Evolutionary conservation across 2,113 vertebrate genomes (phyloP).

Genomic region (Turdus rufiventris): DNA sequence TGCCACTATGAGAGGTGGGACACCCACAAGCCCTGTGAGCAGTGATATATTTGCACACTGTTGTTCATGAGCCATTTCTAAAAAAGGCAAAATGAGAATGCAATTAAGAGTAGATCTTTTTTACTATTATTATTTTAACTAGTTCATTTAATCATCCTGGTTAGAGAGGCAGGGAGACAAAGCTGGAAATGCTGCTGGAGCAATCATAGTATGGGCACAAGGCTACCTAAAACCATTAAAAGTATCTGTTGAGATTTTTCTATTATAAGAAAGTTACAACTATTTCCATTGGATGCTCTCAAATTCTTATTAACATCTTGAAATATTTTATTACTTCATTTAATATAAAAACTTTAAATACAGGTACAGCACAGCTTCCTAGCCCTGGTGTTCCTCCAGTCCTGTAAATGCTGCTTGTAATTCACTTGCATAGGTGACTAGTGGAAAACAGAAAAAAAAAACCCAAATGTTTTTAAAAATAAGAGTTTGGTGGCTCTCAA

Average conservation of each 20-base stretch:
- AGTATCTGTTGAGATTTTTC: background rate
- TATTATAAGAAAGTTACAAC: background rate
- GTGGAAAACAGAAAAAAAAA: background rate
- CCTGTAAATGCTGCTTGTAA: background rate
- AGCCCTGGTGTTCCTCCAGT: background rate
- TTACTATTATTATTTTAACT: background rate
- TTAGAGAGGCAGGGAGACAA: background rate
- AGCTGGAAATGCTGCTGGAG: background rate
- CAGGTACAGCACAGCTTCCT: background rate
- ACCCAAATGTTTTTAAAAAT: background rate
- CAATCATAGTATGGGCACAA: background rate
- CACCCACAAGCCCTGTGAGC: constrained; percentile 26
- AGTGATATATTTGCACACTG: constrained; percentile 41
- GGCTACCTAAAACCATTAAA: background rate
- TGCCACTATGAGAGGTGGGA: constrained; percentile 20
- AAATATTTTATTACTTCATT: background rate
- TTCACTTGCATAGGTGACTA: background rate
- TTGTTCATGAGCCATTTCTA: constrained; percentile 30
- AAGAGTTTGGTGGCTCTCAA: background rate
- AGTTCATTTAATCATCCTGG: background rate
- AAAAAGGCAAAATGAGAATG: background rate
- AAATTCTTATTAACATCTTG: background rate
- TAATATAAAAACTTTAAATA: background rate
- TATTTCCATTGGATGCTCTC: background rate
- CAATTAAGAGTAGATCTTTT: background rate